phyloP scores from a whole-genome alignment of 2,113 vertebrate genomes.

The Eublepharis macularius region DNA sequence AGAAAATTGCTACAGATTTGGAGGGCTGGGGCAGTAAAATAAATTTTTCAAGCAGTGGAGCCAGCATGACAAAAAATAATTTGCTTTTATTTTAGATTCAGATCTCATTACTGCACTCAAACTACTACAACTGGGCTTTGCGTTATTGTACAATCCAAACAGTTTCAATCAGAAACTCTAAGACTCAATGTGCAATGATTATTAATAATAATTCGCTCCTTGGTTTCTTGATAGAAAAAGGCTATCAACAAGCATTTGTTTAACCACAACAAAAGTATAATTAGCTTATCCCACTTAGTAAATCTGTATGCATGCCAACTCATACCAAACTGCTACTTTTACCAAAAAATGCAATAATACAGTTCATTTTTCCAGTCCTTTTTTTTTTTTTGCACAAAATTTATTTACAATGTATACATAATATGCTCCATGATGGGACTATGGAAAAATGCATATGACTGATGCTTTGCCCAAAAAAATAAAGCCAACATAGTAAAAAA shows the following conservation, averaged over 20 bases:
- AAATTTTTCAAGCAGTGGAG: slow-evolving; percentile 79
- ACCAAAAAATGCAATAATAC: slow-evolving; percentile 88
- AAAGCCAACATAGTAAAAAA: slow-evolving; percentile 88
- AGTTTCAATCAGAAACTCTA: slow-evolving; percentile 83
- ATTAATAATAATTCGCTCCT: slow-evolving; percentile 83
- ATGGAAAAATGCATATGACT: slow-evolving; percentile 84
- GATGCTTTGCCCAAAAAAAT: slow-evolving; percentile 85
- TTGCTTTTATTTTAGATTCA: slow-evolving; percentile 86
- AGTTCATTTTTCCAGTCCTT: slow-evolving; percentile 90
- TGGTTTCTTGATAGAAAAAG: slow-evolving; percentile 86
- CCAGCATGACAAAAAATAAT: slow-evolving; percentile 86
- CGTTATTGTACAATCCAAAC: slow-evolving; percentile 84
- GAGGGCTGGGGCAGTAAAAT: slow-evolving; percentile 63
- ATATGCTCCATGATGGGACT: slow-evolving; percentile 92
- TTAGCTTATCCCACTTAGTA: slow-evolving; percentile 88
- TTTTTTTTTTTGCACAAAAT: slow-evolving; percentile 91
- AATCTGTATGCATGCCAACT: slow-evolving; percentile 88
- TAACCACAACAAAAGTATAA: slow-evolving; percentile 89
- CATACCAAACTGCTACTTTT: slow-evolving; percentile 88
- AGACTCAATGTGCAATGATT: slow-evolving; percentile 83
- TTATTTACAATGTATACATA: slow-evolving; percentile 98
- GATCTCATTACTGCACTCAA: slow-evolving; percentile 84
- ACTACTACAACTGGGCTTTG: slow-evolving; percentile 83
- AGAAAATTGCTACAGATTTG: slow-evolving; percentile 47
- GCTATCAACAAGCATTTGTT: slow-evolving; percentile 88